Percentiles rank a stretch among this genome's conserved stretches.
Conservation (phyloP, 2,888 invertebrate genomes). For the Drepana falcataria region DNA sequence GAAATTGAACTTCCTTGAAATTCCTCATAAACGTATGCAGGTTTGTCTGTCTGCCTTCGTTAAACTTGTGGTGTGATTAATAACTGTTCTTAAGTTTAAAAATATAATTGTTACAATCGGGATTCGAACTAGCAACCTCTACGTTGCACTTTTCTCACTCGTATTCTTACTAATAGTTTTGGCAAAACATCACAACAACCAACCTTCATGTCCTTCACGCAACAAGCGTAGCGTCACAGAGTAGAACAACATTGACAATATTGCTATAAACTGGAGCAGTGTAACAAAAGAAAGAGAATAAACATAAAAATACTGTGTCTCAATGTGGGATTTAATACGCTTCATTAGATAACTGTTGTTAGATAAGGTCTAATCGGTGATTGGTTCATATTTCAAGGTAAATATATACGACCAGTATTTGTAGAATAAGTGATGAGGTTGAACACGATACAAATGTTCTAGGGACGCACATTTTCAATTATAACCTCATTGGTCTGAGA, state of each 20-base stretch:
- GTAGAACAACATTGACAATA: neutral
- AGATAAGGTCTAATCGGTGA: slow-evolving; percentile 8
- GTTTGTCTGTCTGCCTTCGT: no score
- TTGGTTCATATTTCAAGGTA: slow-evolving; percentile 7
- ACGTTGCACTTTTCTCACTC: no score
- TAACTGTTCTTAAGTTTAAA: no score
- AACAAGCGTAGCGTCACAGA: neutral
- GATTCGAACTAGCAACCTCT: no score
- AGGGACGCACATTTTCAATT: no score
- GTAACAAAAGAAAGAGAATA: neutral
- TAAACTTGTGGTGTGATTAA: no score
- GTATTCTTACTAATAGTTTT: no score
- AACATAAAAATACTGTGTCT: neutral
- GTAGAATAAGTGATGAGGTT: slow-evolving; percentile 13
- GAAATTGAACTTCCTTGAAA: no score
- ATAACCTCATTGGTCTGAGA: no score
- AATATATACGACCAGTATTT: no score
- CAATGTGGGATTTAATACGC: neutral
- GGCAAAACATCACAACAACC: neutral
- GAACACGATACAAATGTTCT: neutral
- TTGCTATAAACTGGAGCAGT: neutral
- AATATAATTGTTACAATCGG: no score
- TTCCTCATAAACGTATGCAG: no score
- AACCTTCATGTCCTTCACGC: neutral
- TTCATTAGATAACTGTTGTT: neutral